Base-by-base conservation (phyloP, 1,140 invertebrate species). In the Drosophila teissieri region DNA sequence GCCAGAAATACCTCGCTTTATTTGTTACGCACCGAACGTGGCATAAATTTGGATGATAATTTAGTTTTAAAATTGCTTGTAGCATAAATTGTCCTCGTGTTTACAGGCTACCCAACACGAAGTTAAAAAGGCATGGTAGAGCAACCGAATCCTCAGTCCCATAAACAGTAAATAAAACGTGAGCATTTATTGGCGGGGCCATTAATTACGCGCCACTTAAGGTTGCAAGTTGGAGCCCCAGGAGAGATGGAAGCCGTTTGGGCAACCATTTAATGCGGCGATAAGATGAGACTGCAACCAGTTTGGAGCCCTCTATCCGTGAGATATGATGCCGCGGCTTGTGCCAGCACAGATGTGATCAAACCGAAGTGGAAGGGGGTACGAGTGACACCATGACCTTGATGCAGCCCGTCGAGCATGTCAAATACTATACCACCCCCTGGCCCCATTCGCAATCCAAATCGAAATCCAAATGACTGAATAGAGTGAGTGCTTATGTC, bases 91-190 rank as follows among this genome's bases (percentile, higher is more conserved):
- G 82, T 81, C 51, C 53, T 64, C 68, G 52, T 86, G 81, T 82
- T 76, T 82, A 82, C 78, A 82, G 62, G 57, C 57, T 49, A 65
- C 61, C 49, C 53, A 63, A 60, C 57, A 69, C 83, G 67, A 74
- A 76, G 64, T 52, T 48, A 57, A 60, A 54, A 49, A 52, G 36
- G 51, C 54, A 45, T 22, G 6, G 45, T 8, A 36, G 64, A 61
- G 76, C 52, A 70, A 37, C 64, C 60, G 64, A 68, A 55, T 74
- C 52, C 58, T 63, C 51, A 31, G 40, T 57, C 60, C 61, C 60
- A 88, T 80, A 79, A 88, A 83, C 74, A 88, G 62, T 83, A 88
- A 88, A 89, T 77, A 88, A 88, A 86, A 88, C 75, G 83, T 72
- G 70, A 76, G 79, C 81, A 69, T 85, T 85, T 77, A 72, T 78